These are phyloP conservation scores for Ianthella basta DNA, from an alignment of 37 sponge, comb jelly and placozoan species.

Conservation along the genomic window DNA sequence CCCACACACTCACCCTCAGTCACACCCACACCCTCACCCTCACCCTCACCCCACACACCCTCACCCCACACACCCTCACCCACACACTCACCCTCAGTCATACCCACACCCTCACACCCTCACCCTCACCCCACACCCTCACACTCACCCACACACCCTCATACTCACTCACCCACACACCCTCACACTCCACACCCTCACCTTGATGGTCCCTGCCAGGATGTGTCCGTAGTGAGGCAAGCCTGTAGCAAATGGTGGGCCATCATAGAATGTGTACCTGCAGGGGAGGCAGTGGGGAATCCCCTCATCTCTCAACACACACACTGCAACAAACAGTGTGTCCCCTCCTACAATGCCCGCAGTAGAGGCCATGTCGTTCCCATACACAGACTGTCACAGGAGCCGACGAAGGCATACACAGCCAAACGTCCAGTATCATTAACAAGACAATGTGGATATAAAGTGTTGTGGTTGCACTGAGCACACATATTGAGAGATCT, in stretches of 20 bases:
- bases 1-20: conserved; percentile 1
- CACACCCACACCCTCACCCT: too few species aligned
- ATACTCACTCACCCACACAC: conserved; percentile 21
- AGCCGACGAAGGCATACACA: neutral
- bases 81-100: neutral
- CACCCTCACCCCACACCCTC: conserved; percentile 7
- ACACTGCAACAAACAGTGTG: too few species aligned
- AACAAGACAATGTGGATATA: too few species aligned
- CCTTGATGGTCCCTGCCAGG: conserved; percentile 98
- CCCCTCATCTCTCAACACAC: neutral
- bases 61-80: neutral
- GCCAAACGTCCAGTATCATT: neutral
- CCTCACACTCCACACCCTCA: conserved; percentile 9
- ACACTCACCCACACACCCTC: conserved; percentile 14
- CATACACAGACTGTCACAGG: neutral
- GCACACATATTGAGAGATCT: too few species aligned
- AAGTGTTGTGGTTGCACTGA: too few species aligned
- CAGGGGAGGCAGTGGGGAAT: neutral
- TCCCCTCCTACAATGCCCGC: too few species aligned
- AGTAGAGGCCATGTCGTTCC: neutral
- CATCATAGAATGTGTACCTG: conserved; percentile 94
- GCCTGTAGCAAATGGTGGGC: conserved; percentile 99
- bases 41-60: too few species aligned
- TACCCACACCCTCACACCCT: neutral
- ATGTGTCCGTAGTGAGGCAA: conserved; percentile 99